Evolutionary conservation across 2,113 vertebrate species (phyloP).

Genomic region (Lampris incognitus): DNA sequence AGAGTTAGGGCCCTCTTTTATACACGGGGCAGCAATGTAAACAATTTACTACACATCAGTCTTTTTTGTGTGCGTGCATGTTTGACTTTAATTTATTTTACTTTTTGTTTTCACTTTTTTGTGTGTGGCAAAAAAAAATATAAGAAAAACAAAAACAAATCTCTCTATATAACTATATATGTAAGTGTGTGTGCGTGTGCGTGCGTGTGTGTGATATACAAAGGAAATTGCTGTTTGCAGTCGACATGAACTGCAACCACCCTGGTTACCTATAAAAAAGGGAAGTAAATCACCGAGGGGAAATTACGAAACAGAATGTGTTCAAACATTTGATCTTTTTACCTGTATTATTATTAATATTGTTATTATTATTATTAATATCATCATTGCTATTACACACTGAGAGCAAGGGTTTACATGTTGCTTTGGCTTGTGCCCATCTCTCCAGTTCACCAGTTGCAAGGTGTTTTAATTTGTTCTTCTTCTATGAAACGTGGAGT

Average conservation of each 20-base stretch:
- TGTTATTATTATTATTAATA: conserved; percentile 69
- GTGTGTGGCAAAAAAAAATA: conserved; percentile 79
- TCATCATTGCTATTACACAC: conserved; percentile 58
- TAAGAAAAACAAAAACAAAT: conserved; percentile 80
- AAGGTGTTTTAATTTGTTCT: conserved; percentile 56
- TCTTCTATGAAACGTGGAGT: conserved; percentile 56
- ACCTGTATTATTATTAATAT: conserved; percentile 75
- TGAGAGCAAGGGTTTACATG: conserved; percentile 66
- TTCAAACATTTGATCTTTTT: conserved; percentile 74
- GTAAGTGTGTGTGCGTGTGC: conserved; percentile 78
- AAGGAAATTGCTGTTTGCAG: conserved; percentile 72
- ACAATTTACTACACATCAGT: conserved; percentile 87
- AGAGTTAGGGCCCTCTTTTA: conserved; percentile 81
- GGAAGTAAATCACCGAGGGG: conserved; percentile 77
- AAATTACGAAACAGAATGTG: conserved; percentile 75
- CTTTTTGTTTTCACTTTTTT: conserved; percentile 80
- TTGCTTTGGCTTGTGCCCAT: conserved; percentile 60
- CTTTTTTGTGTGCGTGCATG: conserved; percentile 87
- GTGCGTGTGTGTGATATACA: conserved; percentile 65
- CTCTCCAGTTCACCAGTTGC: conserved; percentile 54
- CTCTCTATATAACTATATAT: conserved; percentile 83
- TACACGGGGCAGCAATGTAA: conserved; percentile 81
- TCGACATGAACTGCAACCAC: conserved; percentile 68
- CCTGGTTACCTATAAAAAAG: conserved; percentile 67
- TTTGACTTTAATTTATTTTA: conserved; percentile 87